Conservation (phyloP, 2,888 invertebrate species). For the Dusona sp. region DNA sequence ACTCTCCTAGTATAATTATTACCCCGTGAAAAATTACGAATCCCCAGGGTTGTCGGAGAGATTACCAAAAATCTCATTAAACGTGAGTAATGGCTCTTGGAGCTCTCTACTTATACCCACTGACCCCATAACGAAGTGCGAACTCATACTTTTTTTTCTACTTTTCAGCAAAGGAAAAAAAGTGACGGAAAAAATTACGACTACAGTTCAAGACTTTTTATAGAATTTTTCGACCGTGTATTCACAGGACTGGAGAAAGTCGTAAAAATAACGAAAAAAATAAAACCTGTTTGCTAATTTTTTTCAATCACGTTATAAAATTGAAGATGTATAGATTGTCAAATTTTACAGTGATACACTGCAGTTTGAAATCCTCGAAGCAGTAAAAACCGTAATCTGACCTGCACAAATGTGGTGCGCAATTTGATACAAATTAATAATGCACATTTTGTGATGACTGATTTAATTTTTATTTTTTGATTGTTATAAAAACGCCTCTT, state of each 20-base stretch:
- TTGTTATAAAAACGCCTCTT: background rate
- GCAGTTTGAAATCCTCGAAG: background rate
- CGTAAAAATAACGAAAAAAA: background rate
- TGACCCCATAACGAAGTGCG: slow-evolving; percentile 23
- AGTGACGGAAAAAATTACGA: slow-evolving; percentile 10
- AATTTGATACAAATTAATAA: background rate
- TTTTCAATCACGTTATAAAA: background rate
- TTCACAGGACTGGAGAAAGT: background rate
- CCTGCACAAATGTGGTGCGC: background rate
- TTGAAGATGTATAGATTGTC: background rate
- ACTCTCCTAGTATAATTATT: slow-evolving; percentile 48
- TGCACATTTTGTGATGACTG: background rate
- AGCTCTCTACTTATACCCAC: slow-evolving; percentile 13
- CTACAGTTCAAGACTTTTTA: slow-evolving; percentile 16
- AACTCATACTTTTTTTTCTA: slow-evolving; percentile 12
- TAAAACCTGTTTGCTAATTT: background rate
- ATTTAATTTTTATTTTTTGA: background rate
- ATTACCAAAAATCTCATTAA: slow-evolving; percentile 56
- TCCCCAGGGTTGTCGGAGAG: slow-evolving; percentile 12
- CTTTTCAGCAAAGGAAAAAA: slow-evolving; percentile 12
- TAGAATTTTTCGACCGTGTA: background rate
- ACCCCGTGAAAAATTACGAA: slow-evolving; percentile 29
- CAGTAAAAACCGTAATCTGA: background rate
- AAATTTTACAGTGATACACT: background rate
- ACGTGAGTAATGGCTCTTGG: slow-evolving; percentile 27